Conservation (phyloP, 2,797 vertebrate species). For the Dromococcyx pavoninus region DNA sequence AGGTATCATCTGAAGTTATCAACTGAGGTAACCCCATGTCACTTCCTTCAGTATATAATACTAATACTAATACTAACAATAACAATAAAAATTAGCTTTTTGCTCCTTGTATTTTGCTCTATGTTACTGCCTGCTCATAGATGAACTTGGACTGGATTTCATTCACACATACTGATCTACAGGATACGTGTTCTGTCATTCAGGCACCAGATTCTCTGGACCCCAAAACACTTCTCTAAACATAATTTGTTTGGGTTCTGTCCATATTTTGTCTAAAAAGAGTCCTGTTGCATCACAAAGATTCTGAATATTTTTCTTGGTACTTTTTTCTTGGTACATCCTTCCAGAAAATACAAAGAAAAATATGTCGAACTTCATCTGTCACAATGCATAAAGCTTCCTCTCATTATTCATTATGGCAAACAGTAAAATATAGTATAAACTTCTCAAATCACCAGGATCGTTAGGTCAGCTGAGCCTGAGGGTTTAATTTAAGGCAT, state of each 20-base stretch:
- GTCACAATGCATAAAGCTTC: not conserved
- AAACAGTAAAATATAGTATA: not conserved
- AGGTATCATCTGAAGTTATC: not conserved
- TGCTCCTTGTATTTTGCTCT: not conserved
- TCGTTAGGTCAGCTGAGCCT: slow-evolving; percentile 46
- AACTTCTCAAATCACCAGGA: slow-evolving; percentile 23
- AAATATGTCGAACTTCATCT: not conserved
- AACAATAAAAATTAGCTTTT: not conserved
- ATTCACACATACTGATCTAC: not conserved
- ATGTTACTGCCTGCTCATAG: not conserved
- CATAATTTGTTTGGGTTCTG: fast-evolving
- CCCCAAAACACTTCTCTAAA: not conserved
- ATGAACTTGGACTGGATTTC: not conserved
- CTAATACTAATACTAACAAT: not conserved
- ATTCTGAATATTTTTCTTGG: not conserved
- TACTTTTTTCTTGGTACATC: no score
- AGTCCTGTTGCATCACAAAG: not conserved
- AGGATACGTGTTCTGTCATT: not conserved
- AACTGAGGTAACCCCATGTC: no score
- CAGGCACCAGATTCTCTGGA: not conserved
- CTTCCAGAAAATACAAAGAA: not conserved
- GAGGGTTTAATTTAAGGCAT: slow-evolving; percentile 55
- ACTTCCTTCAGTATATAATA: not conserved
- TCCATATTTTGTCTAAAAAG: not conserved
- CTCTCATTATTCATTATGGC: not conserved